These are phyloP conservation scores for Uria lomvia DNA, from an alignment of 2,113 vertebrate species.

Conservation along the genomic window DNA sequence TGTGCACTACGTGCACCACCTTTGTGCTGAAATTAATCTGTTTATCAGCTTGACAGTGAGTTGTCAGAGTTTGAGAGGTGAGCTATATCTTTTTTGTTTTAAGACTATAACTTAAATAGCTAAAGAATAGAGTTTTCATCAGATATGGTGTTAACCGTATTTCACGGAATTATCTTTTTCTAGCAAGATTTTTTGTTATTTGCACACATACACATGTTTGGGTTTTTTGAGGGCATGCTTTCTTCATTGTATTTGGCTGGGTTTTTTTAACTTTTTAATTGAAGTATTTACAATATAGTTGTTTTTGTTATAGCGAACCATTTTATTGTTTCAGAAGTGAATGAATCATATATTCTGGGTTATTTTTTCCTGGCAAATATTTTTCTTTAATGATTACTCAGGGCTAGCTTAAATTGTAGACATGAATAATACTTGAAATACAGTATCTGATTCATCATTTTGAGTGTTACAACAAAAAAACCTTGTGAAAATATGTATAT, in stretches of 20 bases:
- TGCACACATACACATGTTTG: not conserved
- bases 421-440: constrained; percentile 29
- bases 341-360: constrained; percentile 57
- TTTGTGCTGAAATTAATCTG: not conserved
- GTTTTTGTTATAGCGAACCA: constrained; percentile 14
- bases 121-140: not conserved
- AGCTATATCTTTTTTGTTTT: not conserved
- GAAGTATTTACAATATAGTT: constrained; percentile 13
- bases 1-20: not conserved
- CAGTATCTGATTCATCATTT: not conserved
- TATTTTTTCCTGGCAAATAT: constrained; percentile 58
- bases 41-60: not conserved
- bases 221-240: not conserved
- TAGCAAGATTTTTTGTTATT: not conserved
- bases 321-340: constrained; percentile 55
- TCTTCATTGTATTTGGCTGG: constrained; percentile 13
- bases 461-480: not conserved
- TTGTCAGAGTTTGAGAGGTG: not conserved
- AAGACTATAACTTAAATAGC: not conserved
- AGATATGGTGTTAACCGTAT: not conserved
- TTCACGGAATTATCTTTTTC: not conserved
- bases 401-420: not conserved
- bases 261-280: not conserved
- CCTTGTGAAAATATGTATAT: not conserved
- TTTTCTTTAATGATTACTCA: constrained; percentile 37